Evolutionary conservation across 2,797 vertebrate species (phyloP).

Genomic region (Nasua narica): DNA sequence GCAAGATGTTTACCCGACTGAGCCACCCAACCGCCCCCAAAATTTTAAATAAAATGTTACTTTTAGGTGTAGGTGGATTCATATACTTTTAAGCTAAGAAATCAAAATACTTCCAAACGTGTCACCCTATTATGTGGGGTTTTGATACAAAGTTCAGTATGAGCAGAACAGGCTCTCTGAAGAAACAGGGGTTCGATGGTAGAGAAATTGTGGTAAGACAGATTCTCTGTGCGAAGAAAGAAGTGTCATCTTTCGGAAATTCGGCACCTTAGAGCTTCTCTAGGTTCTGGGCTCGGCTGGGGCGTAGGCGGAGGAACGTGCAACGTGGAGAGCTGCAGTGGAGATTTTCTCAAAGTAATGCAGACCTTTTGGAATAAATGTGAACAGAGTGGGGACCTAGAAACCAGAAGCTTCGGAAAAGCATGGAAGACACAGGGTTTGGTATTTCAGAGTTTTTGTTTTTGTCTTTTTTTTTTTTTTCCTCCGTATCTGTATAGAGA

Average conservation of each 20-base stretch:
- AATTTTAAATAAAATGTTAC: background rate
- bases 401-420: background rate
- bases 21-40: background rate
- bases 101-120: background rate
- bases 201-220: too few relatives aligned
- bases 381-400: background rate
- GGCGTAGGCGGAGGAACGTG: fast-evolving
- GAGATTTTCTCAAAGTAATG: too few relatives aligned
- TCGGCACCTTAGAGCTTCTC: background rate
- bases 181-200: too few relatives aligned
- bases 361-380: background rate
- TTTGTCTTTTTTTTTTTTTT: too few relatives aligned
- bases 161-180: background rate
- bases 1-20: background rate
- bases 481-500: background rate
- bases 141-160: fast-evolving
- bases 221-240: too few relatives aligned
- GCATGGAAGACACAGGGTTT: background rate
- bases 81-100: background rate
- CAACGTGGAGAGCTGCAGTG: background rate
- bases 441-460: background rate
- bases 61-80: background rate
- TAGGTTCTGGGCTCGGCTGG: too few relatives aligned
- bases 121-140: too few relatives aligned
- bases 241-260: background rate